Evolutionary conservation across 2,113 vertebrate genomes (phyloP).

Genomic region (Pagrus major): DNA sequence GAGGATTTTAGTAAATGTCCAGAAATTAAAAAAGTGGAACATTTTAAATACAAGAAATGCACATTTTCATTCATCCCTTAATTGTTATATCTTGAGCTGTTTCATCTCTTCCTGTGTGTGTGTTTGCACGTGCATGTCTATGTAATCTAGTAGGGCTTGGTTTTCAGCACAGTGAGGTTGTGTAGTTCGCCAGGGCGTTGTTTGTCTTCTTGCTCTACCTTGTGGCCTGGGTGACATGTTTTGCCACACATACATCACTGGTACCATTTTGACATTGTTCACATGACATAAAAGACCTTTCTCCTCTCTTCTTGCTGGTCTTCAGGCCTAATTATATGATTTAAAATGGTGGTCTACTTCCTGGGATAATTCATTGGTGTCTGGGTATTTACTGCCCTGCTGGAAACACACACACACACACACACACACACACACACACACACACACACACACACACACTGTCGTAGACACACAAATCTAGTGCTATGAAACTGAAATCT

Average conservation of each 20-base stretch:
- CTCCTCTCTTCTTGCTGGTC: conserved; percentile 42
- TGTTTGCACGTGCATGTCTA: not conserved
- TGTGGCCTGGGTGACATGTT: conserved; percentile 40
- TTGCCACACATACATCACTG: conserved; percentile 29
- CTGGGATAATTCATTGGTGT: conserved; percentile 81
- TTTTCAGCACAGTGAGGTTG: conserved; percentile 25
- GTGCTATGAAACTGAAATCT: conserved; percentile 58
- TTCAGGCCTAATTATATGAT: conserved; percentile 87
- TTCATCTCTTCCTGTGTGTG: not conserved
- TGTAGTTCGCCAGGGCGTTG: not conserved
- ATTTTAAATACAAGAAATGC: not conserved
- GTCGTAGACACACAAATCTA: not conserved
- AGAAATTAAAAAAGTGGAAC: not conserved
- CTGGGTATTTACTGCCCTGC: conserved; percentile 69
- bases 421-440: conserved; percentile 24
- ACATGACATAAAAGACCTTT: conserved; percentile 48
- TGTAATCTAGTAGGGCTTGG: conserved; percentile 20
- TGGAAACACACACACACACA: conserved; percentile 1
- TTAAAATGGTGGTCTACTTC: conserved; percentile 83
- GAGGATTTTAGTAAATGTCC: too few relatives aligned
- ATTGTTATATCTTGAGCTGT: not conserved
- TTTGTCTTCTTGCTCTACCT: conserved; percentile 34
- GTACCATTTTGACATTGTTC: conserved; percentile 52
- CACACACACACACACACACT: conserved; percentile 19
- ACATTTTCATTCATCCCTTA: not conserved